Conservation (phyloP, 35 echinoderm and acorn worm genomes). For the Apostichopus californicus region DNA sequence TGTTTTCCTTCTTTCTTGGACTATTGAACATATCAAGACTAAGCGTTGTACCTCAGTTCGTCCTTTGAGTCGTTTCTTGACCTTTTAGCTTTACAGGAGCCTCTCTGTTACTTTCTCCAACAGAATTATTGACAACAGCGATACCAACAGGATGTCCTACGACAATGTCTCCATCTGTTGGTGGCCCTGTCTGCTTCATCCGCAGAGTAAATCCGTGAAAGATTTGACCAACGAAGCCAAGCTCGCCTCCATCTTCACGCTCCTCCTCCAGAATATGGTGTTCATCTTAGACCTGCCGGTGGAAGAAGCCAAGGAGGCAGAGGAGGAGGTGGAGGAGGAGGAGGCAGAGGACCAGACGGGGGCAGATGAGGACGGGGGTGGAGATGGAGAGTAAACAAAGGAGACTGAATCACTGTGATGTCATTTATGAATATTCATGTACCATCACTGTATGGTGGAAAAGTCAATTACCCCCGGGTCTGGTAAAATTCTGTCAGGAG, state of each 20-base stretch:
- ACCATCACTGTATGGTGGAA: background rate
- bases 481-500: no score
- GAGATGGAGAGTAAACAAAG: background rate
- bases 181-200: slow-evolving; percentile 96
- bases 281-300: slow-evolving; percentile 7
- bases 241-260: slow-evolving; percentile 72
- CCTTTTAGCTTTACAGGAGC: no score
- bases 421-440: background rate
- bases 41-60: no score
- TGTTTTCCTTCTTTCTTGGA: no score
- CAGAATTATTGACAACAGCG: slow-evolving; percentile 85
- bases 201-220: slow-evolving; percentile 80
- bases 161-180: slow-evolving; percentile 95
- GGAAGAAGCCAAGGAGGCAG: background rate
- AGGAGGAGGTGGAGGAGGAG: background rate
- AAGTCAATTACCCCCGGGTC: no score
- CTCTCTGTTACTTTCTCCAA: background rate
- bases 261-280: slow-evolving; percentile 54
- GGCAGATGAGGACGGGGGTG: background rate
- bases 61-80: no score
- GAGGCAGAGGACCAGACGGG: background rate
- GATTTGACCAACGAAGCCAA: slow-evolving; percentile 84
- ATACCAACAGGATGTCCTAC: slow-evolving; percentile 76
- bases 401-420: background rate
- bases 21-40: no score